Conservation (phyloP, 1,140 invertebrate genomes). For the Heliconius hewitsoni region DNA sequence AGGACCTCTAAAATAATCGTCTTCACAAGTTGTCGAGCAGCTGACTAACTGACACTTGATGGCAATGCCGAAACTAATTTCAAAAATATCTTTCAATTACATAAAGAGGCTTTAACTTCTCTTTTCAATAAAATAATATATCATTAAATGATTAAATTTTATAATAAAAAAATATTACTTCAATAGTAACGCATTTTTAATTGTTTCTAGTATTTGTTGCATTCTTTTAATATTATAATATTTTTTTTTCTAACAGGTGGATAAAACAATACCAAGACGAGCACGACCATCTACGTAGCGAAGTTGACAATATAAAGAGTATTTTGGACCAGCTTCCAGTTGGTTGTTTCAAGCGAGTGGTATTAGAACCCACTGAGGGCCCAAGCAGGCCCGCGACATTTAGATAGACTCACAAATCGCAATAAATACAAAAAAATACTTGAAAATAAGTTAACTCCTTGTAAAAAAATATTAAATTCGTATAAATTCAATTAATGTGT, state of each 20-base stretch:
- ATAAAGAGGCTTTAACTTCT: too few species aligned
- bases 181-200: too few species aligned
- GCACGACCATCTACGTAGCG: conserved; percentile 85
- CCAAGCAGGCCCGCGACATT: conserved; percentile 50
- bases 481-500: not conserved
- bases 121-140: too few species aligned
- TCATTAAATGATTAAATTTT: too few species aligned
- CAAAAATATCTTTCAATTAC: too few species aligned
- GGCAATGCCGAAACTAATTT: too few species aligned
- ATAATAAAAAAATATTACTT: too few species aligned
- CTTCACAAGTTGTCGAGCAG: too few species aligned
- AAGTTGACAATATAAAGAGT: conserved; percentile 93
- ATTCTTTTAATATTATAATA: not conserved
- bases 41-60: too few species aligned
- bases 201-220: too few species aligned
- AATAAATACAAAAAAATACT: not conserved
- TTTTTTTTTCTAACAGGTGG: conserved; percentile 78
- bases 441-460: not conserved
- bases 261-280: conserved; percentile 93
- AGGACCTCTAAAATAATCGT: too few species aligned
- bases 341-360: conserved; percentile 89
- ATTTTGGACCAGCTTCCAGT: conserved; percentile 91
- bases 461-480: not conserved
- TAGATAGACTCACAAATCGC: conserved; percentile 46
- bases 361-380: conserved; percentile 82